Conservation (phyloP, 1,140 invertebrate genomes). For the Gryllus bimaculatus region DNA sequence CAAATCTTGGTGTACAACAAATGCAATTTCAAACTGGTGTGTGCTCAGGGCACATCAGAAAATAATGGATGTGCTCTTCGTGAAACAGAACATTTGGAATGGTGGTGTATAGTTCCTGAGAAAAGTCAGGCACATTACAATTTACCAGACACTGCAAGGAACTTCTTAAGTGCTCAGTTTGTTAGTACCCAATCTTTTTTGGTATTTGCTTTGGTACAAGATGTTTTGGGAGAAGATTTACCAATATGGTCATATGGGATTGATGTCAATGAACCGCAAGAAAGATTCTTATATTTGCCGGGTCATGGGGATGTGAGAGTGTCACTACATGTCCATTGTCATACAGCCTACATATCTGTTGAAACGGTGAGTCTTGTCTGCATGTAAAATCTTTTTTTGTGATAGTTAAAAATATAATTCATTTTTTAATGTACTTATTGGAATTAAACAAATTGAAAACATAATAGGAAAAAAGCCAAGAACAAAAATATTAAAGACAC, state of each 20-base stretch:
- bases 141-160: slow-evolving; percentile 7
- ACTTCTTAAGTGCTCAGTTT: background rate
- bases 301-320: slow-evolving; percentile 60
- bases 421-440: too few relatives aligned
- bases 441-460: too few relatives aligned
- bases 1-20: slow-evolving; percentile 44
- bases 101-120: slow-evolving; percentile 13
- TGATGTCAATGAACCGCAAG: slow-evolving; percentile 38
- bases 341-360: slow-evolving; percentile 46
- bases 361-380: slow-evolving; percentile 44
- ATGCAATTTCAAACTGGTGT: slow-evolving; percentile 34
- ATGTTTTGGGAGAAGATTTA: background rate
- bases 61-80: slow-evolving; percentile 9
- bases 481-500: too few relatives aligned
- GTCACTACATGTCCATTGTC: slow-evolving; percentile 43
- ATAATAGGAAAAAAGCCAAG: too few relatives aligned
- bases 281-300: slow-evolving; percentile 58
- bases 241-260: slow-evolving; percentile 38
- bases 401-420: too few relatives aligned
- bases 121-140: slow-evolving; percentile 6
- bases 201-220: slow-evolving; percentile 7
- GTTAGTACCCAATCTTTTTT: background rate
- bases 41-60: slow-evolving; percentile 28
- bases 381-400: too few relatives aligned
- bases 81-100: slow-evolving; percentile 13